These are phyloP conservation scores for Oscheius onirici DNA, from an alignment of 2,888 invertebrate genomes.

Conservation along the genomic window DNA sequence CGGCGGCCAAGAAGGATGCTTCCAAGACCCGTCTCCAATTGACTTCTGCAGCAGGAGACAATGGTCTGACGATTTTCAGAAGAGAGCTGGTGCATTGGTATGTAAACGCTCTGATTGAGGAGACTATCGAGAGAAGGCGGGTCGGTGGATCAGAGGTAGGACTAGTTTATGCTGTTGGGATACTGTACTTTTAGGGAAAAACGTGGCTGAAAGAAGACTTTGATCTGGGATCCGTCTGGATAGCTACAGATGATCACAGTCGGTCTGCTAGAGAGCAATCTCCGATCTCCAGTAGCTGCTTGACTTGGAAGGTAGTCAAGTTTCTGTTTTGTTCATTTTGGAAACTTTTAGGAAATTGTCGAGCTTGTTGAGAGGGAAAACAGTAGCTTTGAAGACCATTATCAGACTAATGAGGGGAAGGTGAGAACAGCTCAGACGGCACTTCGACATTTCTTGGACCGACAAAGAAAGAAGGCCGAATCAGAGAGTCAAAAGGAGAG, in stretches of 20 bases:
- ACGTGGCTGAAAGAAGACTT: constrained; percentile 44
- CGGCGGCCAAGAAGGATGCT: constrained; percentile 29
- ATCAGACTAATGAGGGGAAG: constrained; percentile 41
- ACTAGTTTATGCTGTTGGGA: background rate
- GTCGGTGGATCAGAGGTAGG: background rate
- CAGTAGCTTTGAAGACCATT: constrained; percentile 44
- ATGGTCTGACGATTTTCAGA: constrained; percentile 8
- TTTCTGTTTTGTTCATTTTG: background rate
- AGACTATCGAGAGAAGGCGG: constrained; percentile 11
- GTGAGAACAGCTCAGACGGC: constrained; percentile 43
- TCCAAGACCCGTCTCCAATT: constrained; percentile 16
- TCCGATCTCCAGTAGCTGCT: constrained; percentile 10
- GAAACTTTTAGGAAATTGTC: constrained; percentile 19
- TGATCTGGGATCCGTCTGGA: constrained; percentile 36
- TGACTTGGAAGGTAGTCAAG: background rate
- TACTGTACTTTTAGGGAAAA: constrained; percentile 10
- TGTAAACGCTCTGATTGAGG: constrained; percentile 35
- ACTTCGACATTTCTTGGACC: constrained; percentile 37
- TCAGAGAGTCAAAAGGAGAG: constrained; percentile 29
- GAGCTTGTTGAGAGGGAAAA: constrained; percentile 39
- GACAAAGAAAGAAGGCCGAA: constrained; percentile 29
- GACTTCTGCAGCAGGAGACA: constrained; percentile 20
- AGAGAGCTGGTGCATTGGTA: constrained; percentile 48
- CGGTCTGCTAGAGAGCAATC: constrained; percentile 4
- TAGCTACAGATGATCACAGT: constrained; percentile 34